phyloP scores from a whole-genome alignment of 2,888 invertebrate genomes.

The Strigamia maritima region DNA sequence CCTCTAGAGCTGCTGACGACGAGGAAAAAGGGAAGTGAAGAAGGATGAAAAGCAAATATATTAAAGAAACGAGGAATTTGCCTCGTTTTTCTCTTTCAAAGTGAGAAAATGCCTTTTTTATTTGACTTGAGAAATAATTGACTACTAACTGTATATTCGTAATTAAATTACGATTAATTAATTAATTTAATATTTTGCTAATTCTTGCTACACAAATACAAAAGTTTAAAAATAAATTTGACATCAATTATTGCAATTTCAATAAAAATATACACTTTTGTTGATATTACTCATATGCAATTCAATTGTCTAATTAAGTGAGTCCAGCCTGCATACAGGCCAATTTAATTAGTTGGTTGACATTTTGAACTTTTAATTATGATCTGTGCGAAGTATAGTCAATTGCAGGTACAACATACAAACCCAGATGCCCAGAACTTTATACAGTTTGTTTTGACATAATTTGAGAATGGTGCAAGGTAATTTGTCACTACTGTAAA shows the following conservation, averaged over 20 bases:
- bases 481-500: not conserved
- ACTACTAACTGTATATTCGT: not conserved
- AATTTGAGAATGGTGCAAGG: not conserved
- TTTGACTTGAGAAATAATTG: conserved; percentile 15
- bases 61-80: conserved; percentile 30
- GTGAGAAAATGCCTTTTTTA: conserved; percentile 25
- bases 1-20: conserved; percentile 30
- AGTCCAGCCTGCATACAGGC: not conserved
- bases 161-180: not conserved
- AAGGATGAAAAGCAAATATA: conserved; percentile 30
- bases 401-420: not conserved
- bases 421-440: not conserved
- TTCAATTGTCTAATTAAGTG: conserved; percentile 12
- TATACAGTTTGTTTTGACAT: not conserved
- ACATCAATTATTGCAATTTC: not conserved
- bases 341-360: conserved; percentile 31
- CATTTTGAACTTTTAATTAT: conserved; percentile 27
- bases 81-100: conserved; percentile 8
- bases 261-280: not conserved
- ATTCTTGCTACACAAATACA: not conserved
- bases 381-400: not conserved
- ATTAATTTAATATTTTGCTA: not conserved
- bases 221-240: not conserved
- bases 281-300: conserved; percentile 12
- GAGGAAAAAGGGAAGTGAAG: conserved; percentile 32